phyloP scores from a whole-genome alignment of 2,113 vertebrate genomes.

The Saimiri boliviensis region DNA sequence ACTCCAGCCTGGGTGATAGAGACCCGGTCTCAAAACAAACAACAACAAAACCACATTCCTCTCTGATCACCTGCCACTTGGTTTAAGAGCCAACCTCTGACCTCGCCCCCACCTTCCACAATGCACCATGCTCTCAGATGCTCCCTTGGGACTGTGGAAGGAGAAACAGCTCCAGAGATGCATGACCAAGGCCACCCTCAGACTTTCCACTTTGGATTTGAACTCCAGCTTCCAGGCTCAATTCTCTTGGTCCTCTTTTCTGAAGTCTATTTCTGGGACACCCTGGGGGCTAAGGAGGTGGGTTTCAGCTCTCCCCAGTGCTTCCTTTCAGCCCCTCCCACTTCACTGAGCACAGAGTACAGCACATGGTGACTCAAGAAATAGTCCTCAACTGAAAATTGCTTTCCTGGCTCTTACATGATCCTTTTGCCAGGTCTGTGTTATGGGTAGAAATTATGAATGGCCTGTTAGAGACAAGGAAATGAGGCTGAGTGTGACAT shows the following conservation, averaged over 20 bases:
- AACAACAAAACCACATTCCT: background rate
- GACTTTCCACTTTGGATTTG: background rate
- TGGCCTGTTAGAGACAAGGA: background rate
- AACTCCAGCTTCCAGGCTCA: background rate
- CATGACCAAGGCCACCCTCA: background rate
- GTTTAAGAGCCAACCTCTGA: background rate
- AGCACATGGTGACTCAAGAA: background rate
- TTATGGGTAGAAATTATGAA: background rate
- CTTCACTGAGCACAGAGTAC: background rate
- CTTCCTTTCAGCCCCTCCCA: background rate
- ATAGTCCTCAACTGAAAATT: background rate
- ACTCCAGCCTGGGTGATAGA: no score
- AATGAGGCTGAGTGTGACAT: background rate
- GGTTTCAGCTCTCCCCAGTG: background rate
- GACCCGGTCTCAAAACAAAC: no score
- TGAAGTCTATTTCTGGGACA: background rate
- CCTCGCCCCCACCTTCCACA: rapidly evolving
- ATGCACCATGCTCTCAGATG: background rate
- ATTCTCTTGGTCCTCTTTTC: background rate
- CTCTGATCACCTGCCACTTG: background rate
- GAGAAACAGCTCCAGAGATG: background rate
- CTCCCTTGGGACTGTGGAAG: background rate
- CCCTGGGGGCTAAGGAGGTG: background rate
- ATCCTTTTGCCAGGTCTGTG: background rate
- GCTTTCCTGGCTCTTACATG: background rate